Base-by-base conservation (phyloP, 2,888 invertebrate species). In the Pseudococcus viburni region DNA sequence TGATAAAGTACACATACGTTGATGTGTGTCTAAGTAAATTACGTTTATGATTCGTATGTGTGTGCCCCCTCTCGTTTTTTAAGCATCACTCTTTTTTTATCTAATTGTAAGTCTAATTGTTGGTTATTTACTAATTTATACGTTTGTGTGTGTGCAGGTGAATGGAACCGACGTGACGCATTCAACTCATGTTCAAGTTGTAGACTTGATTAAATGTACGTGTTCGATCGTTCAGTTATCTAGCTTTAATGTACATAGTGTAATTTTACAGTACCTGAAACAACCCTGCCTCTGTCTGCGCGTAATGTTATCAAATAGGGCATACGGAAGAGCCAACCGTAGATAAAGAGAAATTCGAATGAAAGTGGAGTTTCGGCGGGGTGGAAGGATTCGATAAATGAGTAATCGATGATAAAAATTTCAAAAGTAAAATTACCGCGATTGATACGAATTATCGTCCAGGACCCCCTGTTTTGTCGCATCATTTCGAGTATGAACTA, bases 141-240 rank as follows among this genome's bases (percentile, higher is more conserved):
- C 33, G 33, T 89, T 12, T 89, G 9, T 89, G 89, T 90, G 90
- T 90, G 90, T 92, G 89, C 92, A 97, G 94, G 98, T 99, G 90
- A 99, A 99, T 93, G 97, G 98, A 89, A 95, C 96, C 90, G 95
- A 97, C 91, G 99, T 99, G 89, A 95, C 95, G 91, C 95, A 95
- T 90, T 96, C 96, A 91, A 98, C 97, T 91, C 99, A 99, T 91
- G 96, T 96, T 91, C 96, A 98, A 91, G 99, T 99, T 90, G 98
- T 99, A 91, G 95, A 95, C 91, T 95, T 99, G 92, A 99, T 99
- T 91, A 95, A 96, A 95, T 95, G 98, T 98, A 92, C 94, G 95
- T 93, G 89, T 15, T n/a, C 15, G 12, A 33, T 85, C 89, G 22
- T 59, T 46, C 46, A 46, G 6, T 48, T 48, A 85, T 85, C 48